Base-by-base conservation (phyloP, 2,113 vertebrate species). In the Zingel zingel region DNA sequence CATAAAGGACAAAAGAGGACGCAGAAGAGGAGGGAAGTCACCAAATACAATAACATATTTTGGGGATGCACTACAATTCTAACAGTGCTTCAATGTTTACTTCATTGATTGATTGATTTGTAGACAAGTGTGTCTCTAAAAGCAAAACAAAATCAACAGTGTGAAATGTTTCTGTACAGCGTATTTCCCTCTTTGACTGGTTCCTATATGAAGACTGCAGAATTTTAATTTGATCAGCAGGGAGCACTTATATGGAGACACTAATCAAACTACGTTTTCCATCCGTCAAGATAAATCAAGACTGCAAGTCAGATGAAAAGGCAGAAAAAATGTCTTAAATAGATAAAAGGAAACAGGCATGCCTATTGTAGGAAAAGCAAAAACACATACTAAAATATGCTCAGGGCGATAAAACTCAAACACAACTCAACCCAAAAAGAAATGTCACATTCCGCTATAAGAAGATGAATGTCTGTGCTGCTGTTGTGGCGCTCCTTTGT, bases 191-290 rank as follows among this genome's bases (percentile, higher is more conserved):
- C 25, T 33, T 54, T 43, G n/a, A 64, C 65, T 66, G 71, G 21
- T 71, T 82, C 69, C 48, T 72, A 65, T 62, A 72, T 1, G 43
- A 63, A 43, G 14, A 83, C 77, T 19, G 50, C 43, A 79, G 58
- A 65, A 74, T 81, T 79, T 86, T 82, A 86, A 93, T 92, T 91
- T 87, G 78, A 89, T 94, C 90, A 92, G 79, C 81, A 59, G 79
- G 78, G 86, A 91, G 82, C 74, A 77, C 84, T 81, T 85, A 86
- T 66, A 79, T 50, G 50, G 81, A 89, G 70, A 80, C 86, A 72
- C 86, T 90, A 91, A 93, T 94, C 84, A 88, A 90, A 91, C 78
- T 77, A n/a, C 11, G 30, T 77, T 90, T 56, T 69, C 33, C 30
- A 36, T 43, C 84, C 82, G 85, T 91, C 87, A 87, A 85, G 82